These are phyloP conservation scores for Ailuropoda melanoleuca DNA, from an alignment of 2,113 vertebrate genomes.

Conservation along the genomic window DNA sequence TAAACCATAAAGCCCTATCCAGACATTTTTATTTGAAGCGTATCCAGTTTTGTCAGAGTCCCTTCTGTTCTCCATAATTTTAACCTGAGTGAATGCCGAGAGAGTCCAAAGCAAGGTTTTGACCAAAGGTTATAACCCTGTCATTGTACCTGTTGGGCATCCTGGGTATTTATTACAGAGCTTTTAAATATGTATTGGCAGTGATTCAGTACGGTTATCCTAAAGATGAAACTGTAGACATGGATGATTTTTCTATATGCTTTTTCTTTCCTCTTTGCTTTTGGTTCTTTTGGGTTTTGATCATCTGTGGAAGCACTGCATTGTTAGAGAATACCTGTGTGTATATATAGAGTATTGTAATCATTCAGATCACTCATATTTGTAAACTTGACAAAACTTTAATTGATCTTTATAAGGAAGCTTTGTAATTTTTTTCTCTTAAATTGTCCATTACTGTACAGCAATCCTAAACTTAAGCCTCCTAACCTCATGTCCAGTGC, in stretches of 20 bases:
- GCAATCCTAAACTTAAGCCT: not conserved
- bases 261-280: conserved; percentile 15
- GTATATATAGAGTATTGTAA: not conserved
- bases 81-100: conserved; percentile 10
- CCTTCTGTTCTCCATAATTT: conserved; percentile 24
- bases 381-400: not conserved
- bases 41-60: conserved; percentile 17
- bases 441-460: not conserved
- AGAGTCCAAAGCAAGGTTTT: conserved; percentile 27
- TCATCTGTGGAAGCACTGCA: not conserved
- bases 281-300: conserved; percentile 30
- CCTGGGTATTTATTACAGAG: not conserved
- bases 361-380: not conserved
- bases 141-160: not conserved
- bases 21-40: not conserved
- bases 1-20: conserved; percentile 9
- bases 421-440: conserved; percentile 6
- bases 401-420: conserved; percentile 38
- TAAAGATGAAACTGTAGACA: conserved; percentile 7
- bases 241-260: conserved; percentile 1
- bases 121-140: not conserved
- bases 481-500: not conserved
- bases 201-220: not conserved
- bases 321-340: conserved; percentile 42
- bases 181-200: not conserved